phyloP scores from a whole-genome alignment of 2,888 invertebrate genomes.

The Dioctria linearis region DNA sequence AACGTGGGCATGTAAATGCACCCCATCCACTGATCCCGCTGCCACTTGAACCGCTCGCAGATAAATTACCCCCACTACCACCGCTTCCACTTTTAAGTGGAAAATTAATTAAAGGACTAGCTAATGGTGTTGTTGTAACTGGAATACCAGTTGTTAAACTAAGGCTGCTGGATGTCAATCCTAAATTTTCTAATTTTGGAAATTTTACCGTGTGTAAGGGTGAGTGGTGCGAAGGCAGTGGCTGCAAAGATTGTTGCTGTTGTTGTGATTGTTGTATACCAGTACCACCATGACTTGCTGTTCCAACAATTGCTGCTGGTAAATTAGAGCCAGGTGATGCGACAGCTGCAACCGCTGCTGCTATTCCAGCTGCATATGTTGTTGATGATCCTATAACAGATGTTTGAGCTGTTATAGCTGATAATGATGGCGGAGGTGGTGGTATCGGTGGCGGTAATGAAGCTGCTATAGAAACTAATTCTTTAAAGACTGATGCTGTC shows the following conservation, averaged over 20 bases:
- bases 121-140: slow-evolving; percentile 54
- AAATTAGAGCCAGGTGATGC: slow-evolving; percentile 54
- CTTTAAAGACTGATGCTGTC: slow-evolving; percentile 63
- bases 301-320: slow-evolving; percentile 40
- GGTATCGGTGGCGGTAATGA: slow-evolving; percentile 55
- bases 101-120: slow-evolving; percentile 57
- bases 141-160: slow-evolving; percentile 54
- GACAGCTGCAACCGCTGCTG: slow-evolving; percentile 60
- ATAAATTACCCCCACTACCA: slow-evolving; percentile 58
- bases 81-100: slow-evolving; percentile 55
- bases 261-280: slow-evolving; percentile 55
- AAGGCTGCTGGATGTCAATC: neutral
- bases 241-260: slow-evolving; percentile 53
- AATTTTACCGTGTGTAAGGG: slow-evolving; percentile 54
- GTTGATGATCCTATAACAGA: slow-evolving; percentile 52
- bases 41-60: slow-evolving; percentile 39
- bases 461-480: slow-evolving; percentile 64
- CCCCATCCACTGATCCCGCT: slow-evolving; percentile 63
- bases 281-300: slow-evolving; percentile 33
- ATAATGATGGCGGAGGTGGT: slow-evolving; percentile 57
- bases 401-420: slow-evolving; percentile 59
- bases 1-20: slow-evolving; percentile 72
- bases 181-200: slow-evolving; percentile 55
- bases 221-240: slow-evolving; percentile 54
- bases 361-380: slow-evolving; percentile 46